These are phyloP conservation scores for Dendronephthya gigantea DNA, from an alignment of 64 coral and sea anemone species.

Conservation along the genomic window DNA sequence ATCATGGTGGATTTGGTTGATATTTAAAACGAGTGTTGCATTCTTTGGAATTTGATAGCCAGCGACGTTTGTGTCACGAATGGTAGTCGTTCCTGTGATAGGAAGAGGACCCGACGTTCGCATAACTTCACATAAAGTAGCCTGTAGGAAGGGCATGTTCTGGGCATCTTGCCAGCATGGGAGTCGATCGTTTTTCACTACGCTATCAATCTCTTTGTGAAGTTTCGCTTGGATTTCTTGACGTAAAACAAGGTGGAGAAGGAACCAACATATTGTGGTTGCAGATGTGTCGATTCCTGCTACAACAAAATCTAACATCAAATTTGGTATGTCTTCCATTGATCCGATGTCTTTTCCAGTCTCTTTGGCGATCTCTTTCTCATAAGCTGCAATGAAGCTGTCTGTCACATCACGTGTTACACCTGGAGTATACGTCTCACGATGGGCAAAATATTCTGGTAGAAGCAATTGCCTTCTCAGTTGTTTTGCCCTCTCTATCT, in stretches of 20 bases:
- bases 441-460: too few species aligned
- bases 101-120: not conserved
- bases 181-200: not conserved
- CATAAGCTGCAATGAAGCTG: not conserved
- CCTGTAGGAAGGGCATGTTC: not conserved
- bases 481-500: not conserved
- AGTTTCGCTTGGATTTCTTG: too few species aligned
- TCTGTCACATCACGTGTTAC: not conserved
- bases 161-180: not conserved
- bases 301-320: not conserved
- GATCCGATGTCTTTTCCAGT: not conserved
- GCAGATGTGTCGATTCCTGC: not conserved
- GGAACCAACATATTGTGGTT: not conserved
- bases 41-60: not conserved
- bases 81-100: not conserved
- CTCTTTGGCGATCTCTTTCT: not conserved
- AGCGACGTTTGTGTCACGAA: not conserved
- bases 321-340: not conserved
- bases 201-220: not conserved
- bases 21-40: constrained; percentile 26
- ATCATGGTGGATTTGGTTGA: constrained; percentile 23
- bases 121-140: not conserved
- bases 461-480: not conserved
- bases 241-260: too few species aligned
- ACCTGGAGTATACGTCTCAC: not conserved